A percentile compares a stretch with the other conserved stretches of the same genome.
These are phyloP conservation scores for Coenonympha arcania DNA, from an alignment of 2,888 invertebrate species.

Conservation along the genomic window DNA sequence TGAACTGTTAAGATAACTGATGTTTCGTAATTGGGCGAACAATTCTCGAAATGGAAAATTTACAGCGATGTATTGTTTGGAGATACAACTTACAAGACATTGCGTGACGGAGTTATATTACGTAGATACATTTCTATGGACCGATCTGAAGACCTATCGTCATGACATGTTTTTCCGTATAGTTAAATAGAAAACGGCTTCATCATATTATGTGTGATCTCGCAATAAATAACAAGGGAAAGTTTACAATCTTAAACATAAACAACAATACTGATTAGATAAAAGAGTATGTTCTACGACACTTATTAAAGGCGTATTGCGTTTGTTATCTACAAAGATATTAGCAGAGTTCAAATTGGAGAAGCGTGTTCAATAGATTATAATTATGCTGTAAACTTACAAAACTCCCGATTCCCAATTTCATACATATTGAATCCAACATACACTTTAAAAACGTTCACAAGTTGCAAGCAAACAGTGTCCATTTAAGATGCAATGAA, in stretches of 20 bases:
- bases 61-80: conserved; percentile 46
- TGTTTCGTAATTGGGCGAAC: conserved; percentile 46
- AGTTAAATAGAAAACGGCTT: conserved; percentile 48
- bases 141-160: conserved; percentile 29
- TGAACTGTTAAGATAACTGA: conserved; percentile 30
- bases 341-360: conserved; percentile 1
- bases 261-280: conserved; percentile 33
- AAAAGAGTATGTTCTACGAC: conserved; percentile 22
- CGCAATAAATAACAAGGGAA: conserved; percentile 40
- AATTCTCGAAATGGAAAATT: conserved; percentile 59
- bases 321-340: conserved; percentile 8
- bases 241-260: conserved; percentile 38
- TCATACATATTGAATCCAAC: not conserved
- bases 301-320: conserved; percentile 11
- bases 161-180: conserved; percentile 36
- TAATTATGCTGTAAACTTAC: too few species aligned
- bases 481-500: too few species aligned
- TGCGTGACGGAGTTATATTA: conserved; percentile 47
- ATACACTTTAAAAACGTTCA: too few species aligned
- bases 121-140: conserved; percentile 32
- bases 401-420: conserved; percentile 23
- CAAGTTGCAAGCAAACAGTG: too few species aligned
- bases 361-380: conserved; percentile 5
- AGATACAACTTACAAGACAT: conserved; percentile 32
- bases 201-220: conserved; percentile 36